Conservation (phyloP, 2,888 invertebrate species). For the Crossocerus cetratus region DNA sequence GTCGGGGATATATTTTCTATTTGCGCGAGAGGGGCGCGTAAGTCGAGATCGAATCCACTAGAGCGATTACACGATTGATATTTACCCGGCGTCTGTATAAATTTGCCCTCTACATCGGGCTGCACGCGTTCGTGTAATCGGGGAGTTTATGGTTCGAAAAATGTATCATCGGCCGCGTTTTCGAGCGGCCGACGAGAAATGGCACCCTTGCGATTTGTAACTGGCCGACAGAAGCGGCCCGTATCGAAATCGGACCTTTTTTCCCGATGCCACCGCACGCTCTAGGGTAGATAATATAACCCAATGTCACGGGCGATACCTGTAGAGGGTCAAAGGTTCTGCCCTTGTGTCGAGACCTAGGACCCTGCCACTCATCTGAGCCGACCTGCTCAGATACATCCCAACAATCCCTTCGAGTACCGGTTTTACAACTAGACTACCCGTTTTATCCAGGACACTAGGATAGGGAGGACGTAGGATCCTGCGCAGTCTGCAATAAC, state of each 20-base stretch:
- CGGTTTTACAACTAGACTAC: constrained; percentile 33
- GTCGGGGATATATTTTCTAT: constrained; percentile 37
- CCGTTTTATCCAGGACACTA: background rate
- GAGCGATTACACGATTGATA: constrained; percentile 23
- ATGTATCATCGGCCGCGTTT: background rate
- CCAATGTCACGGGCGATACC: constrained; percentile 50
- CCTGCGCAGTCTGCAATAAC: constrained; percentile 59
- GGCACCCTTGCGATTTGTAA: background rate
- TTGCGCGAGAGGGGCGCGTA: constrained; percentile 17
- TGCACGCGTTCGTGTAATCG: background rate
- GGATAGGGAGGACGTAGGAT: constrained; percentile 5
- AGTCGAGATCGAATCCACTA: constrained; percentile 19
- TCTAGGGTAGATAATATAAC: background rate
- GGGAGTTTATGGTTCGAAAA: constrained; percentile 2
- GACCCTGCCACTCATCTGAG: constrained; percentile 46
- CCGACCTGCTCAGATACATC: constrained; percentile 63
- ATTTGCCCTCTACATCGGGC: constrained; percentile 8
- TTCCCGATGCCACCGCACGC: background rate
- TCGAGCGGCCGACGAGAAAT: background rate
- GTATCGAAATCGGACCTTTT: background rate
- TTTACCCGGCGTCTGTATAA: constrained; percentile 21
- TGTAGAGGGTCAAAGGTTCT: constrained; percentile 67
- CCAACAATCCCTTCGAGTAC: constrained; percentile 51
- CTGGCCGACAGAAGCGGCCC: background rate
- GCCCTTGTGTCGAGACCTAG: constrained; percentile 60